Conservation (phyloP, 1,140 invertebrate genomes). For the Myzus persicae region DNA sequence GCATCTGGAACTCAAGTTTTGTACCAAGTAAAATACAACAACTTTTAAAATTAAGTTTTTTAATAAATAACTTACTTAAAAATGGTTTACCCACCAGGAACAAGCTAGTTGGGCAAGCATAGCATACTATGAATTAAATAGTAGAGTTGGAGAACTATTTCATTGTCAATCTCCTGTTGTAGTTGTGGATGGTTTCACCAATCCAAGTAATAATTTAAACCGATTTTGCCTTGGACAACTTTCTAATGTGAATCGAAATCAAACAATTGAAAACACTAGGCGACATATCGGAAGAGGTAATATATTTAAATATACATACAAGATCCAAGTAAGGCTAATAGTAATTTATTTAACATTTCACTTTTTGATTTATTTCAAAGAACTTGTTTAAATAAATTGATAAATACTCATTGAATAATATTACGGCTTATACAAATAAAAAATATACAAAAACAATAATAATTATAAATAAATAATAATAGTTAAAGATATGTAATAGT, state of each 20-base stretch:
- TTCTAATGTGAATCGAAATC: slow-evolving; percentile 96
- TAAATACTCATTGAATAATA: background rate
- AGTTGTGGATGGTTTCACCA: slow-evolving; percentile 95
- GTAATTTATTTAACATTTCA: background rate
- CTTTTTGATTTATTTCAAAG: background rate
- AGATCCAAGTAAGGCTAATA: background rate
- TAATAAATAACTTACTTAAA: background rate
- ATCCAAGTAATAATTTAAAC: slow-evolving; percentile 93
- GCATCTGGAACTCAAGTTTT: slow-evolving; percentile 50
- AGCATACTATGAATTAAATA: slow-evolving; percentile 96
- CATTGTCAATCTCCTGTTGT: slow-evolving; percentile 91
- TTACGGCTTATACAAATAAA: background rate
- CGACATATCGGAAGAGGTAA: slow-evolving; percentile 91
- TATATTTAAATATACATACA: background rate
- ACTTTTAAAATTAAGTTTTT: background rate
- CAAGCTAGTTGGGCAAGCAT: slow-evolving; percentile 94
- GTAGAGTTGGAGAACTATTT: slow-evolving; percentile 93
- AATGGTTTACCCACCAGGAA: slow-evolving; percentile 70
- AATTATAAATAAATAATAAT: background rate
- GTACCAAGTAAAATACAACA: slow-evolving; percentile 32
- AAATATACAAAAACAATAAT: background rate
- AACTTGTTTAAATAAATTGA: too few species aligned
- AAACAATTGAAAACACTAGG: slow-evolving; percentile 96
- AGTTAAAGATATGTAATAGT: background rate
- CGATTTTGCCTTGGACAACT: slow-evolving; percentile 93